A percentile compares a stretch with the other conserved stretches of the same genome.
Conservation (phyloP, 2,113 vertebrate genomes). For the Plecturocebus donacophilus region DNA sequence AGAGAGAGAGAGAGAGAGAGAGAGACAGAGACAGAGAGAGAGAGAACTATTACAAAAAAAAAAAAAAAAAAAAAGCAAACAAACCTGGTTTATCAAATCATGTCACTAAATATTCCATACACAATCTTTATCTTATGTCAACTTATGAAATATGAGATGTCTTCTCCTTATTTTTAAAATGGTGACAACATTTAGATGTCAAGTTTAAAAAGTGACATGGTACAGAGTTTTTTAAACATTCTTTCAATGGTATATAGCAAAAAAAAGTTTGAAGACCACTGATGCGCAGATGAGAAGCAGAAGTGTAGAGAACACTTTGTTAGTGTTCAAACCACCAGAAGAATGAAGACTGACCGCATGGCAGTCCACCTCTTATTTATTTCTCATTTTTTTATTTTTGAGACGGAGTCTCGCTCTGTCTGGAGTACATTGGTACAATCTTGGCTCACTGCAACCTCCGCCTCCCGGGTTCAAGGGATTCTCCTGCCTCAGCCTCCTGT, state of each 20-base stretch:
- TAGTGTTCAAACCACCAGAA: not conserved
- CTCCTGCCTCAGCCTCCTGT: too few species aligned
- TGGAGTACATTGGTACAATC: too few species aligned
- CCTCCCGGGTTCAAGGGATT: too few species aligned
- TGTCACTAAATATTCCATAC: not conserved
- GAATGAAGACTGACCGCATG: not conserved
- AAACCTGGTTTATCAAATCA: slow-evolving; percentile 22
- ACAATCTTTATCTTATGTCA: not conserved
- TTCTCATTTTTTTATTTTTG: not conserved
- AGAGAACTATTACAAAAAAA: too few species aligned
- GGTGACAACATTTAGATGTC: not conserved
- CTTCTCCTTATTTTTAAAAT: slow-evolving; percentile 1
- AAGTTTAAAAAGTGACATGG: not conserved
- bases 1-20: too few species aligned
- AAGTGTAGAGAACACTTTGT: not conserved
- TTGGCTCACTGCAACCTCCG: not conserved
- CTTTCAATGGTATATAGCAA: not conserved
- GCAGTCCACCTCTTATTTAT: not conserved
- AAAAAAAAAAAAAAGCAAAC: not conserved
- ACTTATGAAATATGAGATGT: not conserved
- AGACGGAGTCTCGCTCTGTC: too few species aligned
- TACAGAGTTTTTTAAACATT: not conserved
- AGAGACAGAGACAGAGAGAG: too few species aligned
- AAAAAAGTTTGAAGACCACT: not conserved
- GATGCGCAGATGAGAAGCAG: not conserved